Percentiles rank a stretch among this genome's conserved stretches.
Conservation (phyloP, 1,140 invertebrate species). For the Spodoptera frugiperda region DNA sequence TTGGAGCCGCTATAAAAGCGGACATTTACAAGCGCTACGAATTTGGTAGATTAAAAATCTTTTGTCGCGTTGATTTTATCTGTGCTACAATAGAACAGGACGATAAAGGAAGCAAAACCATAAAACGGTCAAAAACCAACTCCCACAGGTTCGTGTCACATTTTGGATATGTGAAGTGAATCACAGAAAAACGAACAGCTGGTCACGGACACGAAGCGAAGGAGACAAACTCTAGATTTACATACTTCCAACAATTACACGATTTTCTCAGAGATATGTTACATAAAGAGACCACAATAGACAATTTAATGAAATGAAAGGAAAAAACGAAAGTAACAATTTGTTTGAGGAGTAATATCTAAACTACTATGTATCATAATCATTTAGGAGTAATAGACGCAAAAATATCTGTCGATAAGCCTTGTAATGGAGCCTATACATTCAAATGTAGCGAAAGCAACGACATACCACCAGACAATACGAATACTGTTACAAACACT, state of each 20-base stretch:
- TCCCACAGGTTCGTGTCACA: conserved; percentile 40
- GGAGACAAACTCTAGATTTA: not conserved
- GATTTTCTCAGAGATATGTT: not conserved
- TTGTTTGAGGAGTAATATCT: too few relatives aligned
- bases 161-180: conserved; percentile 40
- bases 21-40: conserved; percentile 31
- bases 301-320: not conserved
- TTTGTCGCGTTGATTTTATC: conserved; percentile 44
- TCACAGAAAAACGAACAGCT: conserved; percentile 22
- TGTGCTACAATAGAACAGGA: conserved; percentile 33
- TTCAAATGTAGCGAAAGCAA: conserved; percentile 6
- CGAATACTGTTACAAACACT: conserved; percentile 29
- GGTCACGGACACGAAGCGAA: not conserved
- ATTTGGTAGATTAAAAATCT: conserved; percentile 45
- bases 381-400: too few relatives aligned
- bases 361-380: too few relatives aligned
- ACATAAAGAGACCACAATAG: not conserved
- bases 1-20: not conserved
- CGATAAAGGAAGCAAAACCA: conserved; percentile 47
- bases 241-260: not conserved
- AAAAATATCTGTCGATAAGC: too few relatives aligned
- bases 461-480: conserved; percentile 16
- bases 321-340: not conserved
- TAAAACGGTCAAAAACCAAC: conserved; percentile 49
- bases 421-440: not conserved